Evolutionary conservation across 1,140 invertebrate species (phyloP).

Genomic region (Calliopsis andreniformis): DNA sequence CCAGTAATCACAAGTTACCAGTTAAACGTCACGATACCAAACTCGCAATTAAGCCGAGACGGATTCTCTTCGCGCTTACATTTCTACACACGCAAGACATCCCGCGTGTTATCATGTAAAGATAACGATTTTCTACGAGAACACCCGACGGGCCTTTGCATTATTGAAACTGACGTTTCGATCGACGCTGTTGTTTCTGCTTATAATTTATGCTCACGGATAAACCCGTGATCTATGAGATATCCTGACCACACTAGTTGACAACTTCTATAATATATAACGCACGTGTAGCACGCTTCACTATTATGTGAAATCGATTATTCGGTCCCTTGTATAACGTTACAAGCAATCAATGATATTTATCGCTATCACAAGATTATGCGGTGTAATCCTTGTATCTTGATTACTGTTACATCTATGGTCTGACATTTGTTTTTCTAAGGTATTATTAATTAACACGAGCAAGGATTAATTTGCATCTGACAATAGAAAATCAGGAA

Average conservation of each 20-base stretch:
- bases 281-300: slow-evolving; percentile 10
- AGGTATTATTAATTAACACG: slow-evolving; percentile 24
- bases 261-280: slow-evolving; percentile 30
- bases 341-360: slow-evolving; percentile 29
- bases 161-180: slow-evolving; percentile 14
- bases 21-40: background rate
- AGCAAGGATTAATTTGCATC: too few relatives aligned
- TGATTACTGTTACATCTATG: slow-evolving; percentile 15
- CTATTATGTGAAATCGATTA: slow-evolving; percentile 48
- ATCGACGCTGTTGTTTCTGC: background rate
- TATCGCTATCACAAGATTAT: slow-evolving; percentile 38
- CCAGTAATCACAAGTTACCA: background rate
- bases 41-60: background rate
- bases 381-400: slow-evolving; percentile 34
- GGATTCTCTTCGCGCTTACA: background rate
- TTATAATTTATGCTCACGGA: slow-evolving; percentile 18
- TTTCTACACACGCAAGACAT: background rate
- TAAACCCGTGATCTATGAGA: slow-evolving; percentile 13
- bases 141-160: background rate
- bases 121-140: slow-evolving; percentile 5
- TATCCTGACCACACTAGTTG: background rate
- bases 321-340: slow-evolving; percentile 1
- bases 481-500: too few relatives aligned
- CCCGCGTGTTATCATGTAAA: slow-evolving; percentile 2
- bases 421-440: background rate